Conservation (phyloP, 2,888 invertebrate species). For the Megalurothrips usitatus region DNA sequence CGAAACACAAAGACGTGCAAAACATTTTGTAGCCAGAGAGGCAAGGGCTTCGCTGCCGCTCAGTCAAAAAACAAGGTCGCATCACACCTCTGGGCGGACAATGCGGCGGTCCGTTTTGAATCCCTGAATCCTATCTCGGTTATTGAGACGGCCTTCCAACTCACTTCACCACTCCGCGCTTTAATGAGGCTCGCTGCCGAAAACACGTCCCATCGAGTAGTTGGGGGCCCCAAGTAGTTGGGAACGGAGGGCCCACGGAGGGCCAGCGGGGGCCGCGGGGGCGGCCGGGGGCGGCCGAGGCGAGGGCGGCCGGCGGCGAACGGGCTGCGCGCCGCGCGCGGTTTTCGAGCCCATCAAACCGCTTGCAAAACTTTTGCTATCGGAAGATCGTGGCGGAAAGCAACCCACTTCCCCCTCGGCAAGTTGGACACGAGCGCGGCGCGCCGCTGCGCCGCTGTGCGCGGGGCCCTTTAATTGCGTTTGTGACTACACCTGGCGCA, state of each 20-base stretch:
- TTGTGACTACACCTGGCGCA: constrained; percentile 17
- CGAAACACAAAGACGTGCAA: too few relatives aligned
- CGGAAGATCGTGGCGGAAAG: constrained; percentile 25
- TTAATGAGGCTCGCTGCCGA: background rate
- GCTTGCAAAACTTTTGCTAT: constrained; percentile 26
- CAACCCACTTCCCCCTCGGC: constrained; percentile 6
- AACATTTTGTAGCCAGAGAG: too few relatives aligned
- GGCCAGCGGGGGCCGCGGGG: background rate
- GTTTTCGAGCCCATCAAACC: constrained; percentile 14
- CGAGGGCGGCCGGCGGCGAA: background rate
- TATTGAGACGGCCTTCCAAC: background rate
- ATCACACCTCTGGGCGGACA: too few relatives aligned
- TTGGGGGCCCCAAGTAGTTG: constrained; percentile 12
- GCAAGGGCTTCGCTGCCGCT: too few relatives aligned
- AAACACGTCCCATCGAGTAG: constrained; percentile 9
- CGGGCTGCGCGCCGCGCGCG: too few relatives aligned
- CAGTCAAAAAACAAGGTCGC: too few relatives aligned
- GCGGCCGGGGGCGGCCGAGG: background rate
- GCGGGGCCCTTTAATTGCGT: constrained; percentile 23
- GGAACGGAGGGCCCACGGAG: background rate
- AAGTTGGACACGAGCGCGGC: background rate
- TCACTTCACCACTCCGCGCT: background rate
- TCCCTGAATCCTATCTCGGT: too few relatives aligned
- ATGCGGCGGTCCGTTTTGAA: too few relatives aligned
- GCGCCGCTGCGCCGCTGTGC: too few relatives aligned